phyloP scores from a whole-genome alignment of 2,888 invertebrate genomes.

The Notodonta ziczac region DNA sequence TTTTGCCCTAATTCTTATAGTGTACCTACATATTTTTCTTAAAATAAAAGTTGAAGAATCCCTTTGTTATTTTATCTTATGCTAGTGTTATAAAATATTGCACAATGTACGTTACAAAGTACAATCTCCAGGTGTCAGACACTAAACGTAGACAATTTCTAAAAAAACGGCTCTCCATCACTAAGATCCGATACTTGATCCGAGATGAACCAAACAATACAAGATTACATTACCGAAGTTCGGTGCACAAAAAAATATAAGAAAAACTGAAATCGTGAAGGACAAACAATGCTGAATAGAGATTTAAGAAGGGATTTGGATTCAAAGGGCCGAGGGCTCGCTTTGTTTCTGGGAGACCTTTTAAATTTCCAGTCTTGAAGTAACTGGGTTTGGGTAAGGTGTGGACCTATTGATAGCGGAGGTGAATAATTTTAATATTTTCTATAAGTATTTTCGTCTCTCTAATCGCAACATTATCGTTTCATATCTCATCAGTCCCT shows the following conservation, averaged over 20 bases:
- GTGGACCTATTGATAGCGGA: slow-evolving; percentile 36
- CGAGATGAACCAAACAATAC: slow-evolving; percentile 64
- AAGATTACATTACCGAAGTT: slow-evolving; percentile 73
- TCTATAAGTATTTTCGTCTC: too few relatives aligned
- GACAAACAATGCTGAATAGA: slow-evolving; percentile 74
- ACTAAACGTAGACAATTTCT: slow-evolving; percentile 29
- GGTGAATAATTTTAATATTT: neutral
- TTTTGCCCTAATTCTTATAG: too few relatives aligned
- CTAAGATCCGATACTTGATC: slow-evolving; percentile 64
- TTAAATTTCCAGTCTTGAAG: slow-evolving; percentile 64
- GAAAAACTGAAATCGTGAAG: slow-evolving; percentile 57
- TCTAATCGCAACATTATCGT: too few relatives aligned
- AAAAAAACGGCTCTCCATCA: slow-evolving; percentile 13
- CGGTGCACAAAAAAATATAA: slow-evolving; percentile 47
- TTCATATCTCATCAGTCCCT: too few relatives aligned
- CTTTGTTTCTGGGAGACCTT: slow-evolving; percentile 75
- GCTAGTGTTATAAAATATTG: neutral
- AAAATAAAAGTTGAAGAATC: too few relatives aligned
- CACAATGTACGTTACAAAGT: neutral
- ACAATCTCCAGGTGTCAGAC: slow-evolving; percentile 26
- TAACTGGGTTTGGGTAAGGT: slow-evolving; percentile 55
- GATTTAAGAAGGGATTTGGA: slow-evolving; percentile 78
- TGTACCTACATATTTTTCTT: too few relatives aligned
- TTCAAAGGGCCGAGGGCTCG: slow-evolving; percentile 63
- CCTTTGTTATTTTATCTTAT: too few relatives aligned